A percentile compares a stretch with the other conserved stretches of the same genome.
These are phyloP conservation scores for Myiopsitta monachus DNA, from an alignment of 2,113 vertebrate species.

Conservation along the genomic window DNA sequence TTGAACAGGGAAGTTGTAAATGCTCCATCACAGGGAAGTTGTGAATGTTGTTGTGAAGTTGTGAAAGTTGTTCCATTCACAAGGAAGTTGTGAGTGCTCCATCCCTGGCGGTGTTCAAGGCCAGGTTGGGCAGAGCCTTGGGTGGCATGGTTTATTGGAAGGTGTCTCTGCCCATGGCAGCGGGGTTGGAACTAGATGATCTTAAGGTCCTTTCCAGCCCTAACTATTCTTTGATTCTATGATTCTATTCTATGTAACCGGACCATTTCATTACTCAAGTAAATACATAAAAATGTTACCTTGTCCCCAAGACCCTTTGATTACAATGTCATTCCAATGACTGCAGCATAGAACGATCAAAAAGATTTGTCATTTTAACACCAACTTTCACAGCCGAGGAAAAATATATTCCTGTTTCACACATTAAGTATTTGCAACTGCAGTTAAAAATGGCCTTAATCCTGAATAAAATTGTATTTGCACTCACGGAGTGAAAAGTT, in stretches of 20 bases:
- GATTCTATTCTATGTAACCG: background rate
- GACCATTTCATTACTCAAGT: background rate
- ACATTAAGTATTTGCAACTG: background rate
- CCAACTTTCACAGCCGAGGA: background rate
- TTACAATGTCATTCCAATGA: background rate
- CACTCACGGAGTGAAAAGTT: background rate
- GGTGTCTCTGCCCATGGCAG: too few relatives aligned
- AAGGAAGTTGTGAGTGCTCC: too few relatives aligned
- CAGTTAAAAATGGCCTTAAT: background rate
- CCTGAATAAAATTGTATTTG: background rate
- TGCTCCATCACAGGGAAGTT: too few relatives aligned
- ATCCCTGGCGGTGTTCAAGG: too few relatives aligned
- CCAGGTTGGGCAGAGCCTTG: too few relatives aligned
- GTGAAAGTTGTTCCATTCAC: too few relatives aligned
- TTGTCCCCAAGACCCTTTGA: background rate
- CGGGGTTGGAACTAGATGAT: too few relatives aligned
- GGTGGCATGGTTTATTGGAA: too few relatives aligned
- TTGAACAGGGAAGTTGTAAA: too few relatives aligned
- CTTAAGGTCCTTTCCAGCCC: too few relatives aligned
- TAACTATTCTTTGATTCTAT: too few relatives aligned
- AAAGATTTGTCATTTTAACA: background rate
- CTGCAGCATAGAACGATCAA: background rate
- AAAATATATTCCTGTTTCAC: background rate
- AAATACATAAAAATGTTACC: background rate
- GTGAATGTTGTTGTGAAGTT: too few relatives aligned